phyloP scores from a whole-genome alignment of 2,888 invertebrate genomes.

The Leucoma salicis region DNA sequence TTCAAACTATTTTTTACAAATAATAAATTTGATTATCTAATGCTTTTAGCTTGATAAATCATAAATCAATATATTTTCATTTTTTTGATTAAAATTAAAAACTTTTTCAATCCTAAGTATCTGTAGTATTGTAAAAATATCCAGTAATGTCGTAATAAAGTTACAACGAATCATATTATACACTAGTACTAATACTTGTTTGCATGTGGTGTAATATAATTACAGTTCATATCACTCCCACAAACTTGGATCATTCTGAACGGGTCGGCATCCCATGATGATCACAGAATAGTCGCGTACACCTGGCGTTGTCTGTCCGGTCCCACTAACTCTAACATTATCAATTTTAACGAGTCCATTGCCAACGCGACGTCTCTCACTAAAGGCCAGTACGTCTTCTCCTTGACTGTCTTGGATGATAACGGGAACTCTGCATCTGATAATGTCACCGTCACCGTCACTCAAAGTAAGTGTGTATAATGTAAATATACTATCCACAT shows the following conservation, averaged over 20 bases:
- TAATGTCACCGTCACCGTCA: conserved; percentile 88
- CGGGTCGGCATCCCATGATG: conserved; percentile 91
- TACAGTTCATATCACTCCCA: conserved; percentile 90
- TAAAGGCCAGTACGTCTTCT: conserved; percentile 91
- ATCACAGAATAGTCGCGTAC: conserved; percentile 90
- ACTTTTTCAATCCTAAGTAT: too few relatives aligned
- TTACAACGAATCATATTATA: too few relatives aligned
- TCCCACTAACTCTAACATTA: conserved; percentile 81
- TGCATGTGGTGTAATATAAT: conserved; percentile 24
- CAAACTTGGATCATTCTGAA: conserved; percentile 90
- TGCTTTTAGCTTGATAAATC: too few relatives aligned
- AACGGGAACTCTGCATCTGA: conserved; percentile 91
- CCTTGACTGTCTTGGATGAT: conserved; percentile 91
- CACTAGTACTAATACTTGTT: too few relatives aligned
- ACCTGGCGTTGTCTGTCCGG: conserved; percentile 91
- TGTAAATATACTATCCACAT: background rate
- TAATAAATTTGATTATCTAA: too few relatives aligned
- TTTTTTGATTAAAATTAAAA: too few relatives aligned
- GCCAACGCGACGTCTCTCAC: conserved; percentile 92
- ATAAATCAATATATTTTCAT: too few relatives aligned
- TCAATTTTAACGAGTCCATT: conserved; percentile 82
- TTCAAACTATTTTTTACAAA: too few relatives aligned
- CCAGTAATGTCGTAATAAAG: too few relatives aligned
- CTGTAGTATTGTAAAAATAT: too few relatives aligned
- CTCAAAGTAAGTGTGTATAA: conserved; percentile 87